Conservation (phyloP, 2,113 vertebrate species). For the Isurus oxyrinchus region DNA sequence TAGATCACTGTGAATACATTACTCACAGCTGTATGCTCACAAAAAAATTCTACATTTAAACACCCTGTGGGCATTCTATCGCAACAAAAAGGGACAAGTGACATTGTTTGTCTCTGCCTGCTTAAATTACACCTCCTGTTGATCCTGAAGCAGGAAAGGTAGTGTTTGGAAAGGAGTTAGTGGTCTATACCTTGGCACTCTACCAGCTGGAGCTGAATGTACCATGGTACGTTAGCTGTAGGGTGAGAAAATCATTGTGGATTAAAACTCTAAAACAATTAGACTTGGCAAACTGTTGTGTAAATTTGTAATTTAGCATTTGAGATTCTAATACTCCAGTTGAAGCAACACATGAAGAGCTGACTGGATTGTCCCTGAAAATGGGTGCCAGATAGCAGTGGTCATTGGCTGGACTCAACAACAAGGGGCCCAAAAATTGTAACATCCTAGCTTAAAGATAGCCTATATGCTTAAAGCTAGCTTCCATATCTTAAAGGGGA, state of each 20-base stretch:
- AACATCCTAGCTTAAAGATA: too few relatives aligned
- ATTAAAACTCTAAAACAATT: not conserved
- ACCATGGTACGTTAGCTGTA: not conserved
- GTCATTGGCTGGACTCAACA: too few relatives aligned
- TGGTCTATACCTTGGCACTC: not conserved
- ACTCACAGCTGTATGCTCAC: not conserved
- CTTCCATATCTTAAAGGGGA: too few relatives aligned
- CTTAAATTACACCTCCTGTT: not conserved
- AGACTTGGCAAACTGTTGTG: not conserved
- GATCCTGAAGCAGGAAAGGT: not conserved
- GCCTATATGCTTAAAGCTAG: too few relatives aligned
- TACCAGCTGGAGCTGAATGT: not conserved
- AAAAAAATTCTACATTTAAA: not conserved
- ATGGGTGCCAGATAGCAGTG: too few relatives aligned
- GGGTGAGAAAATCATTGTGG: not conserved
- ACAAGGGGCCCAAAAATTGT: too few relatives aligned
- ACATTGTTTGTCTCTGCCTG: not conserved
- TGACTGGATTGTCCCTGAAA: too few relatives aligned
- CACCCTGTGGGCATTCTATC: not conserved
- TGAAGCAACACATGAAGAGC: not conserved
- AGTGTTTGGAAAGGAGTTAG: not conserved
- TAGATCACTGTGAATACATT: not conserved
- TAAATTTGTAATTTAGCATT: not conserved
- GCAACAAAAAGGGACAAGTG: not conserved
- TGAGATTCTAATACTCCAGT: not conserved